These are phyloP conservation scores for Dasyurus viverrinus DNA, from an alignment of 2,113 vertebrate species.

Conservation along the genomic window DNA sequence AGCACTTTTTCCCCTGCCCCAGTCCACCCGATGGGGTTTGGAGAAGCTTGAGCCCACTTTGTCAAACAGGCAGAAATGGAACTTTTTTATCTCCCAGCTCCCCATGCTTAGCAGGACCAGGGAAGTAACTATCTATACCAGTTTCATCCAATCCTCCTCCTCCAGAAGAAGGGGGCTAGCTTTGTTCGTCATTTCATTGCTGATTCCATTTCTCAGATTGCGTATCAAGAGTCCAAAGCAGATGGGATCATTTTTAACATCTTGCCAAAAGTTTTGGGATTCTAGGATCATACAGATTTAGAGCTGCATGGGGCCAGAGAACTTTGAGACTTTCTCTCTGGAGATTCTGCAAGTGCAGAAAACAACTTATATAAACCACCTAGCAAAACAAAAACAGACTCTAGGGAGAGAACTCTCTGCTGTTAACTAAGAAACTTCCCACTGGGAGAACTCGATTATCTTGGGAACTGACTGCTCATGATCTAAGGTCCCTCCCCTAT, in stretches of 20 bases:
- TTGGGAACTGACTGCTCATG: background rate
- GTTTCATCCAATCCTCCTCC: background rate
- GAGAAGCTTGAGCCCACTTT: background rate
- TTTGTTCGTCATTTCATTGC: background rate
- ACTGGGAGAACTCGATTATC: too few relatives aligned
- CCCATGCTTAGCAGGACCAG: background rate
- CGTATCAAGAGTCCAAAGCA: background rate
- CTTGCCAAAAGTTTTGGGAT: background rate
- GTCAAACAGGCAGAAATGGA: background rate
- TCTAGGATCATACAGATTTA: background rate
- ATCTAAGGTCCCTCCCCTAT: background rate
- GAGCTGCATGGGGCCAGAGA: constrained; percentile 31
- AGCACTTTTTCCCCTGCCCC: background rate
- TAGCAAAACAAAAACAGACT: constrained; percentile 2
- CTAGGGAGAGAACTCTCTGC: constrained; percentile 23
- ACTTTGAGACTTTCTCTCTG: constrained; percentile 49
- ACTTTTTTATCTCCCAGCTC: background rate
- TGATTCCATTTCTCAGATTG: constrained; percentile 2
- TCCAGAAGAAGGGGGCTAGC: background rate
- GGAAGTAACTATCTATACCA: background rate
- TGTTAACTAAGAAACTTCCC: constrained; percentile 31
- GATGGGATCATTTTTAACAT: background rate
- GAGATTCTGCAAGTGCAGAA: constrained; percentile 40
- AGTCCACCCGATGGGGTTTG: background rate
- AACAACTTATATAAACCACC: constrained; percentile 56